Evolutionary conservation across 2,113 vertebrate species (phyloP).

Genomic region (Melanocharis versteri): DNA sequence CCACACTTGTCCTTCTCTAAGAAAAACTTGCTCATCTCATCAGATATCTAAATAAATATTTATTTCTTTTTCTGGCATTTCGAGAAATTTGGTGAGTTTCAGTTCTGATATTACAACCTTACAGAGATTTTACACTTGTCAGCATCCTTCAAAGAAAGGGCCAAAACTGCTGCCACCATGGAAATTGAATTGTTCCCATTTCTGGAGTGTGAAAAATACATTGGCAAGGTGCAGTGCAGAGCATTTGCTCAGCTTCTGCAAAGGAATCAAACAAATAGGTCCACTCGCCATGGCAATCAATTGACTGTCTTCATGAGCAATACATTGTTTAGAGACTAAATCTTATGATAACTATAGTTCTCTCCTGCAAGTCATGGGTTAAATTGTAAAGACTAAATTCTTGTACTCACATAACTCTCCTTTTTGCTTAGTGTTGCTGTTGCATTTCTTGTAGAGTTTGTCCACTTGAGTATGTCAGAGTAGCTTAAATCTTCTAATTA

Average conservation of each 20-base stretch:
- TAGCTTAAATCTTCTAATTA: not conserved
- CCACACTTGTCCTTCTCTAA: not conserved
- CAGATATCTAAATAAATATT: not conserved
- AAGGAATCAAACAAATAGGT: not conserved
- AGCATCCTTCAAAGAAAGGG: not conserved
- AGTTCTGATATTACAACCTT: not conserved
- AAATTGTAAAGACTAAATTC: not conserved
- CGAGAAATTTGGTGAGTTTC: not conserved
- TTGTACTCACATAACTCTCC: not conserved
- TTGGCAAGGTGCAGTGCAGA: not conserved
- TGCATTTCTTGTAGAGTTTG: not conserved
- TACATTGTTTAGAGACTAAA: not conserved
- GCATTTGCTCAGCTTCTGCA: not conserved
- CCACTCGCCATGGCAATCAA: rapidly evolving
- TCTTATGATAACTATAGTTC: not conserved
- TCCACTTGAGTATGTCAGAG: not conserved
- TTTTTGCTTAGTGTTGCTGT: not conserved
- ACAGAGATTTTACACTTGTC: not conserved
- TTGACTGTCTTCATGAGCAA: not conserved
- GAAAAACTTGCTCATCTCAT: not conserved
- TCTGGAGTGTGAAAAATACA: not conserved
- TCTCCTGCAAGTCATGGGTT: not conserved
- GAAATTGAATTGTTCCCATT: not conserved
- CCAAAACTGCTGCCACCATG: not conserved
- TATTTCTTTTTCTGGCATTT: not conserved